phyloP scores from a whole-genome alignment of 2,797 vertebrate genomes.

The Apodemus agrarius region DNA sequence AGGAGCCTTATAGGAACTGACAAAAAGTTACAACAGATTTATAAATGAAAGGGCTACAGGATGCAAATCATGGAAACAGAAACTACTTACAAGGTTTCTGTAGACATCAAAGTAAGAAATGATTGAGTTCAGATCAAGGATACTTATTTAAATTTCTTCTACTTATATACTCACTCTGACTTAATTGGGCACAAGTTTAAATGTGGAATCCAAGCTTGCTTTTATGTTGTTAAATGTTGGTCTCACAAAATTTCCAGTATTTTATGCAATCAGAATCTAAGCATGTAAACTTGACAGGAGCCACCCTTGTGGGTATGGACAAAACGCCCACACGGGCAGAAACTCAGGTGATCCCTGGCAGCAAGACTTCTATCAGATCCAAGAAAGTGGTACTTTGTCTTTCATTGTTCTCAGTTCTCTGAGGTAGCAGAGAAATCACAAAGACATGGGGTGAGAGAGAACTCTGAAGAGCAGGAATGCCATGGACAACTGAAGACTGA shows the following conservation, averaged over 20 bases:
- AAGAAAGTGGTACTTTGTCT: rapidly evolving
- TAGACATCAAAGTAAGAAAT: background rate
- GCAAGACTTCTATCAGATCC: background rate
- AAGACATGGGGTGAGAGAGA: background rate
- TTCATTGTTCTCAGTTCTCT: background rate
- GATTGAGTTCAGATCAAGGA: background rate
- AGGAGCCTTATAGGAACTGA: background rate
- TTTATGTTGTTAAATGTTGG: background rate
- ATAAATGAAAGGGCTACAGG: conserved; percentile 5
- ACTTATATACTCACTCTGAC: background rate
- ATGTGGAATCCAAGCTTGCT: background rate
- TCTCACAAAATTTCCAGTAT: background rate
- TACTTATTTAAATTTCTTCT: background rate
- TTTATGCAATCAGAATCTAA: background rate
- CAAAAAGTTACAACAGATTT: background rate
- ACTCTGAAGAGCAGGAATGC: background rate
- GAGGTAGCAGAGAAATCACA: background rate
- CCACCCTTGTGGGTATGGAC: background rate
- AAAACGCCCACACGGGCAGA: background rate
- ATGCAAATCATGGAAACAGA: background rate
- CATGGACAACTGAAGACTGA: background rate
- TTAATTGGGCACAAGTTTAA: background rate
- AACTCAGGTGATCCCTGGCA: background rate
- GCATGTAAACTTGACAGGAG: background rate
- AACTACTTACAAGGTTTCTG: background rate